Evolutionary conservation across 2,888 invertebrate genomes (phyloP), one percentile per base, ranked within the genome.

Genomic region (Anodontia alba): DNA sequence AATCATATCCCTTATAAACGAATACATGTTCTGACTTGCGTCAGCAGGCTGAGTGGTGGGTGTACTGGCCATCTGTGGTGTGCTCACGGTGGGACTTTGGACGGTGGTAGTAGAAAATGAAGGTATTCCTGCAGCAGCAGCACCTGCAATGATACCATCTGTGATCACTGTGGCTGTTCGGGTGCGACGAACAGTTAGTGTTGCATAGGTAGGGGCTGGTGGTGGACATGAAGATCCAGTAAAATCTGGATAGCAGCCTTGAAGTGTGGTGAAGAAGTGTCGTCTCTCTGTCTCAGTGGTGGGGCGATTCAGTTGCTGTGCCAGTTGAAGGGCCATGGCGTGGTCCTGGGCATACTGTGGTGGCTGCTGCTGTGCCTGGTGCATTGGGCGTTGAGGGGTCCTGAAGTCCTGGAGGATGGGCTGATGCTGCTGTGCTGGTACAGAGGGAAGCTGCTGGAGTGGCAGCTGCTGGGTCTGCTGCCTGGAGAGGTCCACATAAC

Each of bases 401-500:
- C 3, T 57, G 38, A 38, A 38, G 38, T 38, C 38, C 57, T 29
- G 57, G 57, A 57, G 57, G 57, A 57, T 57, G 57, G 57, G 57
- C 57, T 57, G 57, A 49, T 49, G 49, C 49, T 49, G 20, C 49
- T 49, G 49, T 49, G 49, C 49, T 49, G 49, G 49, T 49, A 49
- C 49, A 49, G 49, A 49, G 49, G 49, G 49, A 49, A 49, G 49
- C 49, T 49, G 49, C 49, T 49, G 49, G 23, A 68, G 68, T 68
- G 71, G 71, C 71, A 71, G 57, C 57, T 57, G 23, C 73, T 73
- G 73, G 73, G 73, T 57, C 57, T 73, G 73, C 73, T 73, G 54
- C 73, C 73, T 73, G 54, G 57, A 73, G 73, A 57, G 54, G 73
- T 73, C 73, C 57, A 73, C 73, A 73, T 73, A 73, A 73, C 73